Conservation (phyloP, 2,113 vertebrate species). For the Cervus canadensis region DNA sequence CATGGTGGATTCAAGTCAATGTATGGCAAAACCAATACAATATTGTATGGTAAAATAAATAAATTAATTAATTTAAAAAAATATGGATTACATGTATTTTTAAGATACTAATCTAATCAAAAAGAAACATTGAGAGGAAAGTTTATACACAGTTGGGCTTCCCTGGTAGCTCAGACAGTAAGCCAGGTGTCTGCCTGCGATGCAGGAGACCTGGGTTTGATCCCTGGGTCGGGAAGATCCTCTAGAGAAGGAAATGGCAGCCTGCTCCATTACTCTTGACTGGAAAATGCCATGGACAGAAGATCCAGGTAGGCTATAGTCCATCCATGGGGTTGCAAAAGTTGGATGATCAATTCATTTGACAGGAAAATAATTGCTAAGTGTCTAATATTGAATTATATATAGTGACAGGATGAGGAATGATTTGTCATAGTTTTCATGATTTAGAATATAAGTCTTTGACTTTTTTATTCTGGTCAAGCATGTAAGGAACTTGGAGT, state of each 20-base stretch:
- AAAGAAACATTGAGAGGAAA: background rate
- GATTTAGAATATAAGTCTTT: background rate
- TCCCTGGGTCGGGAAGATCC: too few relatives aligned
- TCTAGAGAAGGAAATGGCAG: too few relatives aligned
- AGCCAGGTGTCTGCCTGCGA: too few relatives aligned
- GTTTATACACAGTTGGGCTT: background rate
- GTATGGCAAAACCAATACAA: too few relatives aligned
- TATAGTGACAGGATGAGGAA: background rate
- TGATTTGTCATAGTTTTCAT: background rate
- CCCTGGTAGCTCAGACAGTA: too few relatives aligned
- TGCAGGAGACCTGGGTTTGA: too few relatives aligned
- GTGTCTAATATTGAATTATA: background rate
- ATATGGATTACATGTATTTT: background rate
- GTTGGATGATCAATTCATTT: background rate
- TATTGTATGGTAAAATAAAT: too few relatives aligned
- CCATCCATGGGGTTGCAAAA: background rate
- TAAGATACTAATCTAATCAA: background rate
- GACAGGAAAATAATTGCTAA: background rate
- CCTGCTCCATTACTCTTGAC: too few relatives aligned
- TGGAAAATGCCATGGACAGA: too few relatives aligned
- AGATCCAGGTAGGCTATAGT: too few relatives aligned
- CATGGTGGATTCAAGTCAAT: too few relatives aligned
- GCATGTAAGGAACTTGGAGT: background rate
- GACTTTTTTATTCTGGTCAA: background rate
- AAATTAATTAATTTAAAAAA: too few relatives aligned